Evolutionary conservation across 1,140 invertebrate genomes (phyloP), one percentile per base, ranked within the genome.

Genomic region (Odontomachus brunneus): DNA sequence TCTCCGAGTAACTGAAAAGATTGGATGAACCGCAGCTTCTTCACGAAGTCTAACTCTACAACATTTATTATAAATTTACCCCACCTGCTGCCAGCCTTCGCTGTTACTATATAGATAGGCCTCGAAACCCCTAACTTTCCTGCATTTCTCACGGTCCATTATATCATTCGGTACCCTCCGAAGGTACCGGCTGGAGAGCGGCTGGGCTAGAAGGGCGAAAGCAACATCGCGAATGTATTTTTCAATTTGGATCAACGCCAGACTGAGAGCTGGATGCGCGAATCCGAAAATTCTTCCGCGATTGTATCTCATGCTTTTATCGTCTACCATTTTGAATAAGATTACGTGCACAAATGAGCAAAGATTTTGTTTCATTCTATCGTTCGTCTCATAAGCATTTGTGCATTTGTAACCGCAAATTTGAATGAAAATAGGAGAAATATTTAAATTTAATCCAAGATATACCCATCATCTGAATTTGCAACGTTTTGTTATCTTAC

Each of bases 21-120:
- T 67, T 69, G 62, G 62, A 62, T 87, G 90, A 87, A 84, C 82
- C 82, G 67, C 84, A 83, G 74, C 90, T 91, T 91, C 92, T 92
- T 93, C 91, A 86, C 90, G 85, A n/a, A 92, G 87, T 92, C 92
- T 89, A 91, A 93, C 91, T 94, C 91, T 87, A 91, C 90, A 89
- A 90, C 89, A 93, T 94, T 93, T 93, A 94, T 93, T 94, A 93
- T 94, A 94, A 94, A 94, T 94, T 92, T 92, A 92, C 90, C 86
- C 82, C 82, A 24, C 86, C 82, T 14, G 26, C 63, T 22, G 19
- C 22, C 7, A 9, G 24, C 38, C 44, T 63, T 73, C 80, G 69
- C 53, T 67, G 53, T 62, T 71, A 51, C 74, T 65, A 74, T 84
- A 87, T 57, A 74, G 81, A 82, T 71, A 86, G 85, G 89, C 89